Base-by-base conservation (phyloP, 1,140 invertebrate species). In the Ceratosolen fusciceps region DNA sequence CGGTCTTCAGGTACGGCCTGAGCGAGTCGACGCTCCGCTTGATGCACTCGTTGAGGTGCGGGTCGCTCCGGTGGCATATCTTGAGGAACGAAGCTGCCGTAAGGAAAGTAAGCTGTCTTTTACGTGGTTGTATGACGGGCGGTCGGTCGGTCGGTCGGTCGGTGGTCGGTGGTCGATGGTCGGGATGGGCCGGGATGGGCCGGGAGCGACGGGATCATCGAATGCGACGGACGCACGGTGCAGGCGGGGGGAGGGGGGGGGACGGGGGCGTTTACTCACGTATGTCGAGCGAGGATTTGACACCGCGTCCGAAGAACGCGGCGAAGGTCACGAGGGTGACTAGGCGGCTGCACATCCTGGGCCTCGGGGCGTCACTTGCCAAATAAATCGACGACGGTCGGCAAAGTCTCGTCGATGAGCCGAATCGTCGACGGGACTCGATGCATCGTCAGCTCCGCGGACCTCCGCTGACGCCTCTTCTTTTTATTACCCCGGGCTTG, bases 1-100 rank as follows among this genome's bases (percentile, higher is more conserved):
- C 93, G 86, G 86, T 84, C 3, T 86, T 89, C 26, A 93, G 81
- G 83, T 91, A 82, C 81, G 92, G 87, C 86, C 89, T 85, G 83
- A 93, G 78, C 70, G 82, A 72, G 84, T 93, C 80, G 80, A 90
- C 75, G 81, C 91, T 90, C 9, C 80, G 31, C 65, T 85, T 87
- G n/a, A 91, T 78, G 77, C 89, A 90, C 39, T 89, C 86, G 81
- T 86, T 87, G 47, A 90, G 43, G 70, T 88, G 77, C 10, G 93
- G 92, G 85, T 94, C 92, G 24, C 84, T 92, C 49, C 89, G 89
- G 67, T 91, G 92, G 83, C 93, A 94, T 86, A 91, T 88, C 74
- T 92, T 90, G 43, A 94, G 88, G 80, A 91, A 92, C 52, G 82
- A 49, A n/a, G 88, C 88, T 89, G 77, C 31, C 82, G 43, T 2